phyloP scores from a whole-genome alignment of 2,888 invertebrate genomes.

The Eristalinus aeneus region DNA sequence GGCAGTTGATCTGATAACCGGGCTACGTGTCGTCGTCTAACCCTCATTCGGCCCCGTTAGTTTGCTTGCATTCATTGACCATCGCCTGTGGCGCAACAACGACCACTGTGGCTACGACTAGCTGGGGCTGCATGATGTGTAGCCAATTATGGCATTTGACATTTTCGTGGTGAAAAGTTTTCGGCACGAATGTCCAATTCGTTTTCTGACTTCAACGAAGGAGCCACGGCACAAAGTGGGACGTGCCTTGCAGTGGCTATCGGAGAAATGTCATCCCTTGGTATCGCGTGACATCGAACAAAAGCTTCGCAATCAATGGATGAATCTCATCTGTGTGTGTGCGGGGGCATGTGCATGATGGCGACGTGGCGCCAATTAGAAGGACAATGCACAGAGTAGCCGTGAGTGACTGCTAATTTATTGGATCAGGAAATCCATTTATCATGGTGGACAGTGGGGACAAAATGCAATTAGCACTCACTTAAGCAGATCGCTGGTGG shows the following conservation, averaged over 20 bases:
- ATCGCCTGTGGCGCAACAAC: background rate
- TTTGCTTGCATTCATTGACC: background rate
- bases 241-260: constrained; percentile 18
- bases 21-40: constrained; percentile 39
- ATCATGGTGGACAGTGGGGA: constrained; percentile 41
- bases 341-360: background rate
- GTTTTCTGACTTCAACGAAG: constrained; percentile 19
- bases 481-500: constrained; percentile 34
- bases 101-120: too few relatives aligned
- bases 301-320: constrained; percentile 60
- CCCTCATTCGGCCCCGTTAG: constrained; percentile 22
- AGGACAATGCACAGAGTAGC: constrained; percentile 51
- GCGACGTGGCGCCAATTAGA: constrained; percentile 57
- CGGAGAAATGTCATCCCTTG: constrained; percentile 63
- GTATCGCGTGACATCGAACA: constrained; percentile 61
- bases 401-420: constrained; percentile 68
- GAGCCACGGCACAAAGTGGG: background rate
- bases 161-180: constrained; percentile 68
- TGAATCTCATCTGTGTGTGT: constrained; percentile 1
- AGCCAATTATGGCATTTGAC: constrained; percentile 69
- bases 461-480: constrained; percentile 60
- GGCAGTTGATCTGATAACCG: constrained; percentile 65
- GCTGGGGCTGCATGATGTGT: constrained; percentile 46
- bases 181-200: constrained; percentile 60
- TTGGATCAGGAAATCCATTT: constrained; percentile 66